Conservation (phyloP, 2,113 vertebrate species). For the Eptesicus fuscus region DNA sequence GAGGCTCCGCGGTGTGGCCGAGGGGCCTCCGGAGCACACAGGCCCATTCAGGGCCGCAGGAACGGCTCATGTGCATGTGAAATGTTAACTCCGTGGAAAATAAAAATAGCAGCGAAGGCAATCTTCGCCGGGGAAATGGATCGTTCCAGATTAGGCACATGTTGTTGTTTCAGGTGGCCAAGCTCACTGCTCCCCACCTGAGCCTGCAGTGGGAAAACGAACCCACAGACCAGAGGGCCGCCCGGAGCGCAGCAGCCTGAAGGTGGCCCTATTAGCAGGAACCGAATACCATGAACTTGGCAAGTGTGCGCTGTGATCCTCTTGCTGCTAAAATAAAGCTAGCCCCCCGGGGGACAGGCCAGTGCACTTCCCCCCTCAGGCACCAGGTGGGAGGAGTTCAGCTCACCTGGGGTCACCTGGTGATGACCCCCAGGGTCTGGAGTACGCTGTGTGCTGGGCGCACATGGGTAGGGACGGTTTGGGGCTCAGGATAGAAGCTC, state of each 20-base stretch:
- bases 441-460: rapidly evolving
- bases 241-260: rapidly evolving
- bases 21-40: background rate
- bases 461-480: no score
- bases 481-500: background rate
- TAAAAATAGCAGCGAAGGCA: constrained; percentile 33
- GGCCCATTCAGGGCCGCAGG: constrained; percentile 29
- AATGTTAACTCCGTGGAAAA: constrained; percentile 60
- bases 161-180: constrained; percentile 67
- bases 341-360: background rate
- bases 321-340: background rate
- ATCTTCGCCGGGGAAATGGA: constrained; percentile 23
- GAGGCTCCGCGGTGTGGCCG: rapidly evolving
- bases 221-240: background rate
- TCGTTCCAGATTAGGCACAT: constrained; percentile 38
- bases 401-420: background rate
- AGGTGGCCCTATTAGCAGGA: background rate
- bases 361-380: background rate
- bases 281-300: background rate
- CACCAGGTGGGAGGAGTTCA: background rate
- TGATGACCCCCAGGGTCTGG: background rate
- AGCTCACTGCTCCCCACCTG: background rate
- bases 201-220: constrained; percentile 22
- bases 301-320: background rate
- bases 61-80: background rate